Base-by-base conservation (phyloP, 2,797 vertebrate genomes). In the Lates japonicus region DNA sequence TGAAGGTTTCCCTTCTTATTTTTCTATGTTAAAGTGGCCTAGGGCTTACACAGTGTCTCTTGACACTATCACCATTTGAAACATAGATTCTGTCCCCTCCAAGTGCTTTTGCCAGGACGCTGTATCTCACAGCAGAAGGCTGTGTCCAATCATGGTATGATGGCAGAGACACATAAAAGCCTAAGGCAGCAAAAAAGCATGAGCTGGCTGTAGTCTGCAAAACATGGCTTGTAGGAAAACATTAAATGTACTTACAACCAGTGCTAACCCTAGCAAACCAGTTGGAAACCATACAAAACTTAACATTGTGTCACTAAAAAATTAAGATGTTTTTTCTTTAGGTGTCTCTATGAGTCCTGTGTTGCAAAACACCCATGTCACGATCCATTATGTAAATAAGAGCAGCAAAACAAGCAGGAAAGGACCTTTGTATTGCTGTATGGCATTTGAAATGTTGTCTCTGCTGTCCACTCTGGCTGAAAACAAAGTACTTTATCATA, bases 31-130 rank as follows among this genome's bases (percentile, higher is more conserved):
- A 67, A 22, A 62, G 42, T 22, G 42, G 46, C 84, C 73, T 1
- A 2, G 11, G 82, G 80, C 46, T 70, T 49, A 75, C 41, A 74
- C 49, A 64, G 68, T 82, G 25, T 67, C 49, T 72, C 44, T 71
- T 66, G 59, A 81, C 81, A 81, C 46, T 25, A 41, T 66, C 39
- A 13, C 42, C 14, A 74, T 72, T 19, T 19, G 31, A 84, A 80
- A 74, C 65, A 17, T 49, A 52, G 62, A 68, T 71, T 31, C 5
- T 33, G 33, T 72, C 72, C 42, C 37, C 44, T 48, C 55, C 22
- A 39, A 25, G 16, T 63, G 39, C 33, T 41, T 78, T 60, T 14
- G 48, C 25, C 71, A 61, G 35, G 35, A 48, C 41, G 16, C 29
- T 44, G n/a, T 55, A 39, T 68, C 51, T 70, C 33, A 39, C 11